A percentile compares a stretch with the other conserved stretches of the same genome.
Evolutionary conservation across 1,140 invertebrate species (phyloP).

Genomic region (Sogatella furcifera): DNA sequence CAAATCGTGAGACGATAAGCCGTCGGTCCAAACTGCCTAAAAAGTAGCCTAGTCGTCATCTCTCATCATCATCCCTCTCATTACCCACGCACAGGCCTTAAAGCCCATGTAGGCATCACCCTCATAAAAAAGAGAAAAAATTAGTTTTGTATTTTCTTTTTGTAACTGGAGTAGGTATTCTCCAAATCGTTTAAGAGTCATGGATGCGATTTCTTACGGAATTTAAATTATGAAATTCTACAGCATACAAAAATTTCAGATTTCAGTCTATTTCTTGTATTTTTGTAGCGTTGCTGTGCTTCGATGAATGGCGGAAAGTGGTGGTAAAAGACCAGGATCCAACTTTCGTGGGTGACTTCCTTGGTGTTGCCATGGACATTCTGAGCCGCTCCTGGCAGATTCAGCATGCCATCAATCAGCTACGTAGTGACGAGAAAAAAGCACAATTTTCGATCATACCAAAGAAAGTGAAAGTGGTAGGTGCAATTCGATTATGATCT

Average conservation of each 20-base stretch:
- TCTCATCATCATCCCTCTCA: not conserved
- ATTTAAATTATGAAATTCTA: not conserved
- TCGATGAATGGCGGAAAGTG: conserved; percentile 64
- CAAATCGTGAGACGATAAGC: too few species aligned
- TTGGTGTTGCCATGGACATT: conserved; percentile 62
- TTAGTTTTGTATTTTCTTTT: too few species aligned
- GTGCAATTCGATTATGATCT: conserved; percentile 17
- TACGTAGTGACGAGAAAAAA: conserved; percentile 37
- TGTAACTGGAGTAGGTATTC: too few species aligned
- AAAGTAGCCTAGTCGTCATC: too few species aligned
- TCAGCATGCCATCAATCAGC: conserved; percentile 36
- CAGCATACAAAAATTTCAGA: too few species aligned
- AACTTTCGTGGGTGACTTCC: conserved; percentile 66
- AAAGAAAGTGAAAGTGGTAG: conserved; percentile 68
- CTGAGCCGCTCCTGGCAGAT: conserved; percentile 49
- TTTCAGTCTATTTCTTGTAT: not conserved
- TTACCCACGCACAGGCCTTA: too few species aligned
- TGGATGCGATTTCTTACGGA: not conserved
- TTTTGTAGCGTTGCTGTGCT: conserved; percentile 49
- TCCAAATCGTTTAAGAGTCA: conserved; percentile 27
- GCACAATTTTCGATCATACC: conserved; percentile 63
- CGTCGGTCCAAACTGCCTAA: too few species aligned
- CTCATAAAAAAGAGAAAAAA: too few species aligned
- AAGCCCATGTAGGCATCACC: too few species aligned
- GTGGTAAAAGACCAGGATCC: conserved; percentile 66